Base-by-base conservation (phyloP, 2,113 vertebrate species). In the Eclectus roratus region DNA sequence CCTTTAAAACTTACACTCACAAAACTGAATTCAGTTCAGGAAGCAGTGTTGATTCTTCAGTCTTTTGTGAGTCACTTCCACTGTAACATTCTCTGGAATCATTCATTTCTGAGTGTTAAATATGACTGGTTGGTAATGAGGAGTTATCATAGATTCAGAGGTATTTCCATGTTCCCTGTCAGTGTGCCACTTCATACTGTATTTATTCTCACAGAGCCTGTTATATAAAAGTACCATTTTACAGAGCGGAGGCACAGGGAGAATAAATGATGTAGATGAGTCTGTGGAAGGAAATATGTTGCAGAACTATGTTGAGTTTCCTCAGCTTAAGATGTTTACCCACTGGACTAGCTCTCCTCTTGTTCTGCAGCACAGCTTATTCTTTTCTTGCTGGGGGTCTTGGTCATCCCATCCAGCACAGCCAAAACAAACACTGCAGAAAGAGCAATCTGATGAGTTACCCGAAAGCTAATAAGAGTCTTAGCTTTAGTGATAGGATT, bases 151-250 rank as follows among this genome's bases (percentile, higher is more conserved):
- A 79, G 78, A 85, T 86, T 86, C 58, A 70, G 79, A 93, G 77
- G 84, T 93, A 85, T 92, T 96, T 94, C 93, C 78, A 87, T 15
- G 37, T 94, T 93, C 77, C 80, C 65, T 94, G 61, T 89, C 93
- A 92, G 72, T 44, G 37, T 94, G 83, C 69, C 80, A 61, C 83
- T 96, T 94, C 80, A 74, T 85, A 60, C 80, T 72, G 52, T 95
- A 71, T 86, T 94, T 94, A 91, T 94, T 94, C 88, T 95, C 85
- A 76, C 84, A 79, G 70, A 90, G 35, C 76, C 83, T 96, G 90
- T 93, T 88, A 88, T 49, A 43, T 71, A 76, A 74, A 93, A 94
- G 83, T 89, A 74, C 80, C 25, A 9, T 90, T 93, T 86, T 81
- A 69, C 61, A 61, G 73, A 92, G 83, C 8, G 5, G 82, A 91